These are phyloP conservation scores for Ctena decussata DNA, from an alignment of 2,888 invertebrate species.

Conservation along the genomic window DNA sequence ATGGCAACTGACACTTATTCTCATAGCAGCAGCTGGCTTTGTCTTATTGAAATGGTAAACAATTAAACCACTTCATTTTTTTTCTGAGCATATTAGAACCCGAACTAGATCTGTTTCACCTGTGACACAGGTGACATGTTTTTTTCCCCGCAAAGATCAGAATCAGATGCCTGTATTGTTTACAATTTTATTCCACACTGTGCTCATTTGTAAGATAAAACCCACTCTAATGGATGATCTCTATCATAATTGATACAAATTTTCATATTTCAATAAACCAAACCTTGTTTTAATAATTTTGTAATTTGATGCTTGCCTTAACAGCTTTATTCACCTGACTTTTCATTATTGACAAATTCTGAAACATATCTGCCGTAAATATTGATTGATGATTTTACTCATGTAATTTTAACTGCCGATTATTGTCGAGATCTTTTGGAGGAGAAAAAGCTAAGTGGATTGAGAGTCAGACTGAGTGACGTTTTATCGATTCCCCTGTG, in stretches of 20 bases:
- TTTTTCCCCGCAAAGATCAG: too few relatives aligned
- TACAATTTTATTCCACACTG: too few relatives aligned
- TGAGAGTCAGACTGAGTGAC: slow-evolving; percentile 2
- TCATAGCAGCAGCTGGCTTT: too few relatives aligned
- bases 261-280: not conserved
- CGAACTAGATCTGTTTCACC: too few relatives aligned
- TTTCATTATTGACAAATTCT: not conserved
- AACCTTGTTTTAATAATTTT: not conserved
- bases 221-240: too few relatives aligned
- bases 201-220: too few relatives aligned
- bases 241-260: not conserved
- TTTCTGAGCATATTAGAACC: too few relatives aligned
- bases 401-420: not conserved
- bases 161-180: too few relatives aligned
- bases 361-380: not conserved
- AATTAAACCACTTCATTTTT: too few relatives aligned
- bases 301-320: not conserved
- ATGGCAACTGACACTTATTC: too few relatives aligned
- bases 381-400: slow-evolving; percentile 8
- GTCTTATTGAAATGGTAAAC: too few relatives aligned
- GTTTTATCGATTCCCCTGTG: not conserved
- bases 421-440: not conserved
- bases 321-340: not conserved
- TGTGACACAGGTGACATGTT: too few relatives aligned
- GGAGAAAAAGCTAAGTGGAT: slow-evolving; percentile 1